Conservation (phyloP, 2,888 invertebrate species). For the Lepidonotus clava region DNA sequence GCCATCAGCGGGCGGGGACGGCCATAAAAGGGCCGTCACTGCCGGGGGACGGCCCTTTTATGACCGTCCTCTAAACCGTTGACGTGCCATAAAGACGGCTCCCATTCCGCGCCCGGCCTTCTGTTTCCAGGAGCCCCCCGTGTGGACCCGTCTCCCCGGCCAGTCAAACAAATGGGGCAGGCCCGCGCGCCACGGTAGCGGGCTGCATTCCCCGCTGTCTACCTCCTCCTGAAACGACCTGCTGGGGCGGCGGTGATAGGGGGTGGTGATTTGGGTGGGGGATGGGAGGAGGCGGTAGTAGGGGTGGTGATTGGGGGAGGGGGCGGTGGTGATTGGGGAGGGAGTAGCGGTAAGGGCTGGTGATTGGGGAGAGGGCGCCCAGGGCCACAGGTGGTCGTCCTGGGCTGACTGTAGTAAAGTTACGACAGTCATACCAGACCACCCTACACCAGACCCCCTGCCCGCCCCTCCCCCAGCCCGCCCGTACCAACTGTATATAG, state of each 20-base stretch:
- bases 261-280: background rate
- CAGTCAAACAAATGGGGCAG: background rate
- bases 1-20: background rate
- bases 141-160: no score
- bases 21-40: background rate
- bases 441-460: no score
- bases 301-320: background rate
- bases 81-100: background rate
- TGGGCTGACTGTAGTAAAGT: no score
- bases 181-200: background rate
- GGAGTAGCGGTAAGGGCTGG: background rate
- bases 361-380: no score
- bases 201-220: background rate
- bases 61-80: constrained; percentile 1
- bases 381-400: no score
- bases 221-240: background rate
- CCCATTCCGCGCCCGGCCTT: no score
- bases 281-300: background rate
- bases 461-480: no score
- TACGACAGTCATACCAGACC: no score
- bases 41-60: background rate
- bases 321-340: background rate
- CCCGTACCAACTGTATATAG: no score
- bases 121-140: no score
- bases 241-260: background rate